Evolutionary conservation across 2,888 invertebrate genomes (phyloP), one percentile per base, ranked within the genome.

Genomic region (Ecliptopera silaceata): DNA sequence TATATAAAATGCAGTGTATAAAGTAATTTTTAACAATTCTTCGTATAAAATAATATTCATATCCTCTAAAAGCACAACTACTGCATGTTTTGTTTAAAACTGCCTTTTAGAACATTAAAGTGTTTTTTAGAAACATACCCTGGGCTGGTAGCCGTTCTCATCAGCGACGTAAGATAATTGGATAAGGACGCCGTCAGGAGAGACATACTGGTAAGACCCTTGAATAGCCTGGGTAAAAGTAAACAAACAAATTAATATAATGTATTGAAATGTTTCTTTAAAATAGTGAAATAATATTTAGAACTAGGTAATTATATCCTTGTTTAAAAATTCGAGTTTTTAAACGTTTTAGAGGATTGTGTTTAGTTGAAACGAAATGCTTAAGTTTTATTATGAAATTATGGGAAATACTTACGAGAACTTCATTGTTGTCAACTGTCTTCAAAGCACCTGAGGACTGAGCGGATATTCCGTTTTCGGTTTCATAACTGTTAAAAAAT

Each of bases 131-230:
- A 6, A 29, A 34, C 58, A 65, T 71, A 85, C 94, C 79, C 91
- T 83, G 17, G 94, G 93, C 56, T 93, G 93, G 90, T 92, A 95
- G 43, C 95, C 95, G 64, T 93, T 93, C 77, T 94, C 94, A 69
- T 95, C 93, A 65, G 95, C 94, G 48, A 91, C 72, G 81, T 94
- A 95, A 31, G 84, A 82, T 43, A 94, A 58, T 2, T 82, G 71
- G 61, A 94, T 90, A 20, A 88, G 88, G 12, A 86, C 84, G 17
- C 95, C 95, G 52, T 95, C 93, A 1, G 92, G 92, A 11, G 91
- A 85, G 2, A 79, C 79, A 79, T 92, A 93, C 39, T 83, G 79
- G 85, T 85, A 93, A 4, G 79, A 74, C n/a, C 93, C 93, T 65
- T 87, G 82, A 31, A 88, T 79, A 22, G 79, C 86, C 74, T 82